Evolutionary conservation across 2,113 vertebrate genomes (phyloP).

Genomic region (Muscicapa adusta): DNA sequence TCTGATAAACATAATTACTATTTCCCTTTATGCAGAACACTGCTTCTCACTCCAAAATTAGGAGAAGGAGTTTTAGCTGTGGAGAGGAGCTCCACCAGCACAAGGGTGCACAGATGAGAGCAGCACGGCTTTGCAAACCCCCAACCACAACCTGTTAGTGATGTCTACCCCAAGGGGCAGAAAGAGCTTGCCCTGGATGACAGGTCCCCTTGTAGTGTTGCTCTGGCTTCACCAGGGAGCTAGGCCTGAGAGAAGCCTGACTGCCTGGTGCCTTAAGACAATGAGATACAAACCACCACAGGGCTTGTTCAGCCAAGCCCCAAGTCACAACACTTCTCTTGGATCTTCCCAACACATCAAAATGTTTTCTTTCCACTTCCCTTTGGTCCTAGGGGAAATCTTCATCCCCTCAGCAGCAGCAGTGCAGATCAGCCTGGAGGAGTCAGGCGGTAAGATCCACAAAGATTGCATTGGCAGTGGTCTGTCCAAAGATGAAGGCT

Average conservation of each 20-base stretch:
- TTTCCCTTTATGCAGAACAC: not conserved
- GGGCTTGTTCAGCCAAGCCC: not conserved
- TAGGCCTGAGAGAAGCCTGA: not conserved
- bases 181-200: not conserved
- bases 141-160: fast-evolving
- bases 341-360: not conserved
- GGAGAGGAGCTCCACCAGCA: not conserved
- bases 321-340: not conserved
- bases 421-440: not conserved
- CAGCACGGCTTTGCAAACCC: not conserved
- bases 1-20: not conserved
- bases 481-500: constrained; percentile 87
- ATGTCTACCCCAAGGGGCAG: not conserved
- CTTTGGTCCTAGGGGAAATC: not conserved
- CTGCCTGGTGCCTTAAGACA: not conserved
- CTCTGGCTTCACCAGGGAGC: not conserved
- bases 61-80: not conserved
- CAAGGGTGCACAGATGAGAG: not conserved
- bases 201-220: not conserved
- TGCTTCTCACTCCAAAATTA: not conserved
- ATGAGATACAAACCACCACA: not conserved
- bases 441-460: constrained; percentile 73
- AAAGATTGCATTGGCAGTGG: constrained; percentile 81
- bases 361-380: not conserved
- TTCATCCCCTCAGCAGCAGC: not conserved